A percentile compares a stretch with the other conserved stretches of the same genome.
Evolutionary conservation across 2,888 invertebrate genomes (phyloP).

Genomic region (Loripinus fragilis): DNA sequence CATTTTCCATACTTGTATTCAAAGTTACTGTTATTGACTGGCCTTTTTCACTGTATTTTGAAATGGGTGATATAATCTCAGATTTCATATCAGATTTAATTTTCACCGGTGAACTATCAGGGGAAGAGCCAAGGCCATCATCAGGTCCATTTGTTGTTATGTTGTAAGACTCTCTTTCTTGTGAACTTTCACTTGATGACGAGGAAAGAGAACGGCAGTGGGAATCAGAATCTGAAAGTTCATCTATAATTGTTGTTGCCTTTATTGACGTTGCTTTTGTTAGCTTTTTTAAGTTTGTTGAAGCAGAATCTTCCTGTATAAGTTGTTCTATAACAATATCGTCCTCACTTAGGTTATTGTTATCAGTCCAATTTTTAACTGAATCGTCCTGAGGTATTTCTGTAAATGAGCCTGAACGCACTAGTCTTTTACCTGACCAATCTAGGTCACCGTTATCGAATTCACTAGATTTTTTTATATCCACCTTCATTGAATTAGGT

Average conservation of each 20-base stretch:
- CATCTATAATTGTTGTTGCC: conserved; percentile 62
- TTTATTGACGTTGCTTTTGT: conserved; percentile 59
- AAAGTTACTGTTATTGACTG: conserved; percentile 47
- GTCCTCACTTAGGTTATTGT: conserved; percentile 51
- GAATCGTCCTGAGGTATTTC: conserved; percentile 73
- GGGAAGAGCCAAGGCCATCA: conserved; percentile 58
- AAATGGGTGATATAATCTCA: conserved; percentile 43
- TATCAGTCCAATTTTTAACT: conserved; percentile 69
- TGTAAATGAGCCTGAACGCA: conserved; percentile 72
- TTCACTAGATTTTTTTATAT: conserved; percentile 46
- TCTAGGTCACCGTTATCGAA: conserved; percentile 58
- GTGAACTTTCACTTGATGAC: conserved; percentile 48
- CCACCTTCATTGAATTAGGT: conserved; percentile 65
- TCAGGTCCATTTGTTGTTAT: conserved; percentile 62
- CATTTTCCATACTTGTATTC: conserved; percentile 33
- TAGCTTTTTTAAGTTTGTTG: conserved; percentile 47
- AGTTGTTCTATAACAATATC: conserved; percentile 55
- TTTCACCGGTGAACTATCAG: conserved; percentile 60
- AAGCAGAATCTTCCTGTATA: conserved; percentile 50
- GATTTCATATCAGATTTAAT: conserved; percentile 40
- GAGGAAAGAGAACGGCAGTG: conserved; percentile 57
- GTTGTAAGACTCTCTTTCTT: conserved; percentile 25
- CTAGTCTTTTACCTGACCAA: conserved; percentile 75
- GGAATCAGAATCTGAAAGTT: conserved; percentile 69
- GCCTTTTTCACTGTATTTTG: conserved; percentile 40